Evolutionary conservation across 1,140 invertebrate genomes (phyloP).

Genomic region (Panulirus ornatus): DNA sequence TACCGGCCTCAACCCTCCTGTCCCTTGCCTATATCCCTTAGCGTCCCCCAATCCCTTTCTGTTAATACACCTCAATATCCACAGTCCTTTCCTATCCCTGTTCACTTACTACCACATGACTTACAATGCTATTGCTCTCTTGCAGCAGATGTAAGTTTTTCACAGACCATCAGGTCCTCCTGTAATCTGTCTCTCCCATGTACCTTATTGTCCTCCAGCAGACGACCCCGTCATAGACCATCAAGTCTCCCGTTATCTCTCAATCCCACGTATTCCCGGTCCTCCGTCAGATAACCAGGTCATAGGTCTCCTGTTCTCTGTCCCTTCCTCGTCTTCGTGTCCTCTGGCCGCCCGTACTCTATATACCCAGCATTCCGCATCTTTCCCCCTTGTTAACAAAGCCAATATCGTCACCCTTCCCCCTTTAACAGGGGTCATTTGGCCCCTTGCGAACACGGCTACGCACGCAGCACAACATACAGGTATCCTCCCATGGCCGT

Average conservation of each 20-base stretch:
- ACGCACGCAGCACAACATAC: neutral
- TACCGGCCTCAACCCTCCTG: neutral
- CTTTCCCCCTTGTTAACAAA: constrained; percentile 4
- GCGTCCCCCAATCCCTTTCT: too few species aligned
- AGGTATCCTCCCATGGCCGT: constrained; percentile 1
- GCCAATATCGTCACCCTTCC: constrained; percentile 1
- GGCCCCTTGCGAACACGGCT: neutral
- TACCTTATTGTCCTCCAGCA: neutral
- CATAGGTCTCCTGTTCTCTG: neutral
- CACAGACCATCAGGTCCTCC: too few species aligned
- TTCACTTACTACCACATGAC: too few species aligned
- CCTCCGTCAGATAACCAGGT: neutral
- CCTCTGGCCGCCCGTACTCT: neutral
- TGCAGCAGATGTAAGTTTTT: too few species aligned
- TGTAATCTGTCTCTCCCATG: neutral
- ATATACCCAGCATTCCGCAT: neutral
- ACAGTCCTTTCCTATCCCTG: too few species aligned
- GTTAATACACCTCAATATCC: too few species aligned
- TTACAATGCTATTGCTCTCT: too few species aligned
- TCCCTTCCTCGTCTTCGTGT: neutral
- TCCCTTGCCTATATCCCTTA: neutral
- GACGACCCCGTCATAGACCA: neutral
- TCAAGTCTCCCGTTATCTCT: neutral
- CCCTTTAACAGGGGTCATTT: neutral
- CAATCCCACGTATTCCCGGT: neutral